Evolutionary conservation across 2,113 vertebrate species (phyloP).

Genomic region (Eulemur rufifrons): DNA sequence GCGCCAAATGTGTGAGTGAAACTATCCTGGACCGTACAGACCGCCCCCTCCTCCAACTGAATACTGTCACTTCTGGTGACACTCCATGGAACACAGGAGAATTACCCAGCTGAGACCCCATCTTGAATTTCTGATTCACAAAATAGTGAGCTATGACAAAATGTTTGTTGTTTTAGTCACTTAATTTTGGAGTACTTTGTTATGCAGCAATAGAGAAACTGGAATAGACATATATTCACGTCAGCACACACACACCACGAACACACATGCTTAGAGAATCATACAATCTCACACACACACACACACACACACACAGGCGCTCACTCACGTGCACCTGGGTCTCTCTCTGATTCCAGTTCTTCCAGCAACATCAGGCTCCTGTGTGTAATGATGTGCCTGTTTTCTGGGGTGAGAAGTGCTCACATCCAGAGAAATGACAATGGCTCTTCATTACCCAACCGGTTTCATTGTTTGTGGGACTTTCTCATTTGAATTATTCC

Average conservation of each 20-base stretch:
- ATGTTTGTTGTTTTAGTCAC: not conserved
- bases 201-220: not conserved
- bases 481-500: conserved; percentile 83
- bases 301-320: rapidly evolving
- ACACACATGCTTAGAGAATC: not conserved
- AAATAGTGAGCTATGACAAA: not conserved
- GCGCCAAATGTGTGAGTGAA: not conserved
- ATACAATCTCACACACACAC: not conserved
- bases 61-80: not conserved
- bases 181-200: conserved; percentile 36
- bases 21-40: not conserved
- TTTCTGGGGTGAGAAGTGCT: conserved; percentile 9
- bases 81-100: not conserved
- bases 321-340: rapidly evolving
- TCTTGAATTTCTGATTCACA: not conserved
- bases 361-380: not conserved
- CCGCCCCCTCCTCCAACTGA: not conserved
- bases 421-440: conserved; percentile 44
- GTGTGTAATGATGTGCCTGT: not conserved
- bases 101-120: not conserved
- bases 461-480: conserved; percentile 73
- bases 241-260: not conserved
- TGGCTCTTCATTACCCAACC: conserved; percentile 57
- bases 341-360: not conserved
- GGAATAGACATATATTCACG: not conserved